phyloP scores from a whole-genome alignment of 2,888 invertebrate species.

The Shargacucullia verbasci region DNA sequence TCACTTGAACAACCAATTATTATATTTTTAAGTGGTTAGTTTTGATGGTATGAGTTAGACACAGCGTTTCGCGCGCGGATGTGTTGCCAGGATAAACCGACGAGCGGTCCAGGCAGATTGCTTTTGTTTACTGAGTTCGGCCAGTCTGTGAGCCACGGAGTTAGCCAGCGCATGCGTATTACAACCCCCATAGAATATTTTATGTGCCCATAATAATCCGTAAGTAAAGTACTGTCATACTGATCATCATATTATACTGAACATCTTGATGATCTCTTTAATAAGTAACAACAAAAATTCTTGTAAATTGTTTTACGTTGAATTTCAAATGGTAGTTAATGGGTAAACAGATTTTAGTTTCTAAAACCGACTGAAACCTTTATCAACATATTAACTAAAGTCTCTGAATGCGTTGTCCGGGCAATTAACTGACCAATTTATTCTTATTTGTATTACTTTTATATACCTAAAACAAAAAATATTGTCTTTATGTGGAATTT shows the following conservation, averaged over 20 bases:
- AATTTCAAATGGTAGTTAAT: too few relatives aligned
- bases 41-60: background rate
- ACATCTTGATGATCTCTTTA: too few relatives aligned
- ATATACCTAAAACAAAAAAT: too few relatives aligned
- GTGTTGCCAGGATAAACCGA: background rate
- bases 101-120: constrained; percentile 17
- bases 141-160: constrained; percentile 26
- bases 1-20: background rate
- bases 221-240: constrained; percentile 11
- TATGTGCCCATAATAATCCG: constrained; percentile 60
- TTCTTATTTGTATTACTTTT: too few relatives aligned
- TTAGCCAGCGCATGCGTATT: constrained; percentile 63
- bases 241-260: constrained; percentile 13
- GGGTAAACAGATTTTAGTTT: too few relatives aligned
- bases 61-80: constrained; percentile 14
- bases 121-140: constrained; percentile 43
- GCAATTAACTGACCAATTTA: too few relatives aligned
- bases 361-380: too few relatives aligned
- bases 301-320: too few relatives aligned
- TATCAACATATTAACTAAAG: too few relatives aligned
- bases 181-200: constrained; percentile 63
- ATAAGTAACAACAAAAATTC: too few relatives aligned
- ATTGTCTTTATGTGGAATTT: too few relatives aligned
- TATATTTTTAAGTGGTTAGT: background rate
- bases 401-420: too few relatives aligned